Evolutionary conservation across 2,797 vertebrate genomes (phyloP).

Genomic region (Sebastes paucispinis): DNA sequence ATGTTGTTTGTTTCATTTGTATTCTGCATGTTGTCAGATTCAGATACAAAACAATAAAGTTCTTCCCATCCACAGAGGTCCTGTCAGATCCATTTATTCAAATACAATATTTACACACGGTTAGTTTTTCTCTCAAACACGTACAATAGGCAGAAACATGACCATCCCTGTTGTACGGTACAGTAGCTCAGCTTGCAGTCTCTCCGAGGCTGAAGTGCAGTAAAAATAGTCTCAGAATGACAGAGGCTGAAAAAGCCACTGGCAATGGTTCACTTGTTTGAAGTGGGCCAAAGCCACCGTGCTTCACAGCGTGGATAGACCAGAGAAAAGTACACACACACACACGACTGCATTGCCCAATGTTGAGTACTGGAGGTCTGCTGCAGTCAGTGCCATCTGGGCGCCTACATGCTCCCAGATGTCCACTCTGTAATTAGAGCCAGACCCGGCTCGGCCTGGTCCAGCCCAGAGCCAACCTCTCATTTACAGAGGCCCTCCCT

Average conservation of each 20-base stretch:
- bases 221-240: slow-evolving; percentile 83
- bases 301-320: slow-evolving; percentile 38
- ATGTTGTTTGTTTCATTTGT: background rate
- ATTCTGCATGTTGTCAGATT: background rate
- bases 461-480: slow-evolving; percentile 73
- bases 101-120: background rate
- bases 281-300: slow-evolving; percentile 71
- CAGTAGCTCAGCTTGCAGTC: slow-evolving; percentile 12
- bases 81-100: background rate
- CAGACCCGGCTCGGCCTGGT: slow-evolving; percentile 51
- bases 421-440: slow-evolving; percentile 81
- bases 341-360: slow-evolving; percentile 11
- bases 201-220: slow-evolving; percentile 39
- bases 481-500: slow-evolving; percentile 69
- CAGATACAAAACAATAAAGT: background rate
- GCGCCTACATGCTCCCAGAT: slow-evolving; percentile 68
- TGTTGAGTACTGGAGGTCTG: slow-evolving; percentile 62
- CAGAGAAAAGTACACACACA: slow-evolving; percentile 6
- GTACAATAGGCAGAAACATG: slow-evolving; percentile 8
- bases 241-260: slow-evolving; percentile 83
- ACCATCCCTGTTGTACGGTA: background rate
- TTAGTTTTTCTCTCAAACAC: background rate
- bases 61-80: background rate
- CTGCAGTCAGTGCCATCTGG: slow-evolving; percentile 64
- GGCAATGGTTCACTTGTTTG: slow-evolving; percentile 70